These are phyloP conservation scores for Euura saliciscinereae DNA, from an alignment of 1,140 invertebrate species.

Conservation along the genomic window DNA sequence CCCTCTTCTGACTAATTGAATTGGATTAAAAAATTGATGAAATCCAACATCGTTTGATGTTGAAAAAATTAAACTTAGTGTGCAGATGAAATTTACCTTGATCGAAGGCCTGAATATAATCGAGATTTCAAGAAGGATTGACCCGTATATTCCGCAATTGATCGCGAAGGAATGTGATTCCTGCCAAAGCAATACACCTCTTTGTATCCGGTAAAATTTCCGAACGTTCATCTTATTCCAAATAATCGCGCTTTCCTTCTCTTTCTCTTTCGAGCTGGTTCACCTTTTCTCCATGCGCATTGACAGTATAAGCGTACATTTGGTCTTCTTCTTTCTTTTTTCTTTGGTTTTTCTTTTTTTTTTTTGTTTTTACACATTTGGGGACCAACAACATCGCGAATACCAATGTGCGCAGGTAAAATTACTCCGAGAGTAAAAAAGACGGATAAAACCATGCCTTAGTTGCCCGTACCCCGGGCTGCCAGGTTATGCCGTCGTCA, in stretches of 20 bases:
- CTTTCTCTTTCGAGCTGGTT: background rate
- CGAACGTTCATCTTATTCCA: no score
- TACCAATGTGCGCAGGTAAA: background rate
- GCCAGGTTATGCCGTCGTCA: background rate
- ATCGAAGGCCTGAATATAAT: conserved; percentile 8
- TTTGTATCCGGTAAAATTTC: background rate
- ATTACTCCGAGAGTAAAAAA: background rate
- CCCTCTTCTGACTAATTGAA: no score
- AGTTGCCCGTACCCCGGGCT: background rate
- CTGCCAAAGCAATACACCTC: conserved; percentile 9
- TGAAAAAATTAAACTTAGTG: no score
- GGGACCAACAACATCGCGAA: conserved; percentile 3
- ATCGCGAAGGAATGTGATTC: conserved; percentile 6
- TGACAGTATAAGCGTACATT: no score
- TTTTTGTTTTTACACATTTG: conserved; percentile 9
- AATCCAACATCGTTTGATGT: no score
- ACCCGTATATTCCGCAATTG: background rate
- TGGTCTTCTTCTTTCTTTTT: background rate
- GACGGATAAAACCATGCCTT: background rate
- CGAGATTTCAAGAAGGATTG: background rate
- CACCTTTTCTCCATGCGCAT: background rate
- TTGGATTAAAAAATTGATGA: no score
- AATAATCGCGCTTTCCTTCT: background rate
- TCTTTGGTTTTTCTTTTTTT: conserved; percentile 15
- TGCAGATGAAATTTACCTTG: no score